phyloP scores from a whole-genome alignment of 2,888 invertebrate genomes.

The Petrolisthes cinctipes region DNA sequence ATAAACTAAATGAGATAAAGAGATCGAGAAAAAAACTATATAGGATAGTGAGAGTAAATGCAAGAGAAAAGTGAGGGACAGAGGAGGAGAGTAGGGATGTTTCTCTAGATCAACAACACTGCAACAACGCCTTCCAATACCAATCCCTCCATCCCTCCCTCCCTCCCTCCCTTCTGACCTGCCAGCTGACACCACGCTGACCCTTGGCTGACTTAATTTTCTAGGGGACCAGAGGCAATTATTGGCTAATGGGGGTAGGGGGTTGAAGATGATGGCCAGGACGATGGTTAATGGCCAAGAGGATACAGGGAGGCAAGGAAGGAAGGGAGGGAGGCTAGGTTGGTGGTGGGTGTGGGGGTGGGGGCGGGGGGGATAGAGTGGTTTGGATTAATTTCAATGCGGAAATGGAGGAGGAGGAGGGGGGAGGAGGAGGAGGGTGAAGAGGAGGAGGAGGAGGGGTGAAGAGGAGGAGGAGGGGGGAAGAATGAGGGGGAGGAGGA shows the following conservation, averaged over 20 bases:
- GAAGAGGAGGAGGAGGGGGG: background rate
- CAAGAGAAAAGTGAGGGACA: background rate
- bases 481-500: background rate
- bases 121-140: no score
- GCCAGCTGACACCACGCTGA: conserved; percentile 43
- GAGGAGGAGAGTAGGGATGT: conserved; percentile 6
- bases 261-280: no score
- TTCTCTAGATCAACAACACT: no score
- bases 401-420: no score
- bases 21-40: background rate
- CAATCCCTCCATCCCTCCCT: background rate
- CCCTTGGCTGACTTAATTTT: conserved; percentile 42
- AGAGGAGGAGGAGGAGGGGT: background rate
- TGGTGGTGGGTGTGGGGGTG: background rate
- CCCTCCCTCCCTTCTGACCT: conserved; percentile 16
- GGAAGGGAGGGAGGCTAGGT: background rate
- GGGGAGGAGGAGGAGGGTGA: no score
- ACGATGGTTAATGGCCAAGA: no score
- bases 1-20: background rate
- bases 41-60: background rate
- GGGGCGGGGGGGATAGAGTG: background rate
- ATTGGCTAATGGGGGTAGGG: conserved; percentile 28
- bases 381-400: background rate
- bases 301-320: conserved; percentile 15
- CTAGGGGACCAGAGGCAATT: conserved; percentile 38